Evolutionary conservation across 2,797 vertebrate species (phyloP), one percentile per base, ranked within the genome.

Genomic region (Labeo calbasu): DNA sequence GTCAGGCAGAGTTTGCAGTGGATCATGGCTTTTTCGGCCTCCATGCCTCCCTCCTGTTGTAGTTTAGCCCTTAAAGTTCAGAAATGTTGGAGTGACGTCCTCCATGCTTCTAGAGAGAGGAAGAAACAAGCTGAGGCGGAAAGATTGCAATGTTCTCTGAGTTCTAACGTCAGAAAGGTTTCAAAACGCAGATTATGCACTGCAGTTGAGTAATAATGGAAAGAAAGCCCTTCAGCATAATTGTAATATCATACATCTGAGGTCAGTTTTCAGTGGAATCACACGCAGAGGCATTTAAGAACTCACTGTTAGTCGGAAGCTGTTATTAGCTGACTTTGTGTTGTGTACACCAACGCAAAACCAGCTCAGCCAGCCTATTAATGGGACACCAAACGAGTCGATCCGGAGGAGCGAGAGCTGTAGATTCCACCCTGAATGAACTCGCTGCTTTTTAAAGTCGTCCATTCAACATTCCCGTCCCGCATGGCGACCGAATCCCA

Each of bases 1-100:
- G 90, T 97, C 83, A 99, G 94, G 90, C 98, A 99, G 68, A 99
- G 94, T 91, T 97, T 99, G 94, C 98, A 99, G 73, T 94, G 96
- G 59, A 89, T 81, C 0, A 70, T 82, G 17, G 21, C 68, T 0
- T 53, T 82, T 53, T 69, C 71, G 11, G 73, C 85, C 65, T 51
- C 76, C 66, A 86, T 84, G 81, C 40, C 43, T 11, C 77, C 79
- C 25, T 55, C 82, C 91, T 51, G 69, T 90, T 78, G 79, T 53
- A 84, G 91, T 79, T 90, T 93, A 91, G 85, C 92, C 94, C 94
- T 93, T 89, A 70, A 89, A 90, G 88, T 87, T 86, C 79, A 84
- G 88, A 90, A 66, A 61, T 51, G 75, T 63, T 59, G 66, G 72
- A 90, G 90, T 86, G 79, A 83, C 48, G 72, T 89, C 84, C 81